phyloP scores from a whole-genome alignment of 2,888 invertebrate genomes.

The Sympetrum striolatum region DNA sequence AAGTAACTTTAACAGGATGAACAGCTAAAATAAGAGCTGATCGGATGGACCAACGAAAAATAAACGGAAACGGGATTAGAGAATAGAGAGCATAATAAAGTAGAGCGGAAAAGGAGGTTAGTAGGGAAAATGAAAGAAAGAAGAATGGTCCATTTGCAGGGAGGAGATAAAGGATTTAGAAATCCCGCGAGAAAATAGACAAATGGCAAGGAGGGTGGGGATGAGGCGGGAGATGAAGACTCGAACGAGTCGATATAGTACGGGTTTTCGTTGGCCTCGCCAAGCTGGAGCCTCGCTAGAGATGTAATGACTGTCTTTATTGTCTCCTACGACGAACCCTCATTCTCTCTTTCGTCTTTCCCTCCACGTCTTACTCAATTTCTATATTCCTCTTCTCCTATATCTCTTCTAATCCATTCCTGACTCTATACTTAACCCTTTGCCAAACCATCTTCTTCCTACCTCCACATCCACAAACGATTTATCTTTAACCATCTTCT shows the following conservation, averaged over 20 bases:
- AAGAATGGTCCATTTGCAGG: background rate
- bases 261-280: background rate
- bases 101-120: background rate
- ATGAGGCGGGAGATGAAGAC: conserved; percentile 4
- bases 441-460: no score
- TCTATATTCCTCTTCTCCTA: background rate
- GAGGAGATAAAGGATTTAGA: background rate
- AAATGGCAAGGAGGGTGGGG: background rate
- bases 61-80: background rate
- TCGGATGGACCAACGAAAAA: background rate
- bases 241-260: conserved; percentile 18
- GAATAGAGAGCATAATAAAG: background rate
- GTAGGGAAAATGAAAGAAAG: background rate
- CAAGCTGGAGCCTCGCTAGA: conserved; percentile 9
- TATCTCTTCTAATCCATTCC: background rate
- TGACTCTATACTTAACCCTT: no score
- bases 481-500: no score
- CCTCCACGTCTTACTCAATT: background rate
- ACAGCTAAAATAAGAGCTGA: background rate
- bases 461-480: no score
- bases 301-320: conserved; percentile 43
- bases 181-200: background rate
- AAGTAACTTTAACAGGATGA: background rate
- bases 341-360: background rate
- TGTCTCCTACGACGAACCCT: conserved; percentile 11